These are phyloP conservation scores for Leptinotarsa texana DNA, from an alignment of 1,140 invertebrate species.

Conservation along the genomic window DNA sequence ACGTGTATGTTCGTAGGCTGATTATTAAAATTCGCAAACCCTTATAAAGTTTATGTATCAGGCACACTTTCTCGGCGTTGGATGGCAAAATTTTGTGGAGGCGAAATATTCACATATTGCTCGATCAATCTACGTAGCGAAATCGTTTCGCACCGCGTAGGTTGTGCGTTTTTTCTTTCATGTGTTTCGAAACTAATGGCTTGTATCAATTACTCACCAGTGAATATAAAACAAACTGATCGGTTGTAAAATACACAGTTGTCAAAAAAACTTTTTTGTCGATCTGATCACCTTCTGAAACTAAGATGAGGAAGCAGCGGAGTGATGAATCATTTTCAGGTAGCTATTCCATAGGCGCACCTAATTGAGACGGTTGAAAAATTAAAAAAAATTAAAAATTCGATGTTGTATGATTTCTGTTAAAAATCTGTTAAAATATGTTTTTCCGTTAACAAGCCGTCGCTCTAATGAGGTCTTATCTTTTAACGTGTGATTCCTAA, in stretches of 20 bases:
- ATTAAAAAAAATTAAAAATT: no score
- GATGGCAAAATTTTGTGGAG: not conserved
- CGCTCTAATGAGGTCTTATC: no score
- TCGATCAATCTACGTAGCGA: constrained; percentile 1
- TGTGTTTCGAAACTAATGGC: not conserved
- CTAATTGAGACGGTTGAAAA: no score
- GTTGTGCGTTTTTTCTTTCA: not conserved
- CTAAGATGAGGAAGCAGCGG: no score
- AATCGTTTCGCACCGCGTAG: not conserved
- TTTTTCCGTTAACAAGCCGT: no score
- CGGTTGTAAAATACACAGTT: not conserved
- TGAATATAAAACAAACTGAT: not conserved
- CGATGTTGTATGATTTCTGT: no score
- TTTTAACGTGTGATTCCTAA: no score
- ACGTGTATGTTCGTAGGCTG: not conserved
- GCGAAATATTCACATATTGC: constrained; percentile 10
- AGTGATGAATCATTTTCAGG: no score
- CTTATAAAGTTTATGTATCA: constrained; percentile 20
- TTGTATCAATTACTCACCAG: not conserved
- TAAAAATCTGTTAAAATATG: no score
- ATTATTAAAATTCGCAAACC: constrained; percentile 17
- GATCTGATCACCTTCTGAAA: no score
- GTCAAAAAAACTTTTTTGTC: not conserved
- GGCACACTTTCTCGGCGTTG: constrained; percentile 18
- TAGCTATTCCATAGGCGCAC: no score